These are phyloP conservation scores for Rhingia rostrata DNA, from an alignment of 2,888 invertebrate genomes.

Conservation along the genomic window DNA sequence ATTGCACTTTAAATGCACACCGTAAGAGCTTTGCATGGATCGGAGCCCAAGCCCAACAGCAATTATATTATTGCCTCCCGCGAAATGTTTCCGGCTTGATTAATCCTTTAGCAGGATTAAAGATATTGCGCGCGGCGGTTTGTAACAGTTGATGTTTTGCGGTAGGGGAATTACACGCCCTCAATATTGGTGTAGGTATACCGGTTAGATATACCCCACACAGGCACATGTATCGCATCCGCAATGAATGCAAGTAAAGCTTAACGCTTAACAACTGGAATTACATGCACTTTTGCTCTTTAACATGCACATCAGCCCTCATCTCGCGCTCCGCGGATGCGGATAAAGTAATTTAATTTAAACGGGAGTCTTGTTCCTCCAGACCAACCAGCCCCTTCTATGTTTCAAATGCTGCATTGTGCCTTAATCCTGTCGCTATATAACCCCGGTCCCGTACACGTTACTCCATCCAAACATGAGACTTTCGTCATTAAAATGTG, in stretches of 20 bases:
- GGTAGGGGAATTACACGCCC: constrained; percentile 34
- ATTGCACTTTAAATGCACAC: constrained; percentile 50
- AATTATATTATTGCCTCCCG: constrained; percentile 60
- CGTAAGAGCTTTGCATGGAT: constrained; percentile 31
- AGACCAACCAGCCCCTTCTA: background rate
- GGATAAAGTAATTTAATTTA: constrained; percentile 69
- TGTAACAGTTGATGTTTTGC: constrained; percentile 42
- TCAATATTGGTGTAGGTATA: background rate
- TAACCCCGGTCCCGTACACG: background rate
- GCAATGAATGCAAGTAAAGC: constrained; percentile 49
- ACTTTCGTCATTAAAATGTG: constrained; percentile 58
- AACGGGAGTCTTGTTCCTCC: constrained; percentile 24
- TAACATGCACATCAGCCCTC: constrained; percentile 62
- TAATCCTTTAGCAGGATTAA: constrained; percentile 59
- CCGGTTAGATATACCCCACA: too few relatives aligned
- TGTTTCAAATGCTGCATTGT: constrained; percentile 36
- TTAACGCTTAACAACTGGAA: constrained; percentile 45
- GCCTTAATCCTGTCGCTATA: constrained; percentile 46
- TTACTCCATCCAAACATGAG: background rate
- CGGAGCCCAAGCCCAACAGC: constrained; percentile 24
- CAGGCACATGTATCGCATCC: constrained; percentile 35
- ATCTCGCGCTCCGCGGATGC: constrained; percentile 51
- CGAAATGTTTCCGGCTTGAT: constrained; percentile 55
- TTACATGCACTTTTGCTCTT: constrained; percentile 71
- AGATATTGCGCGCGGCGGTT: constrained; percentile 28